phyloP scores from a whole-genome alignment of 1,140 invertebrate species.

The Cydia splendana region DNA sequence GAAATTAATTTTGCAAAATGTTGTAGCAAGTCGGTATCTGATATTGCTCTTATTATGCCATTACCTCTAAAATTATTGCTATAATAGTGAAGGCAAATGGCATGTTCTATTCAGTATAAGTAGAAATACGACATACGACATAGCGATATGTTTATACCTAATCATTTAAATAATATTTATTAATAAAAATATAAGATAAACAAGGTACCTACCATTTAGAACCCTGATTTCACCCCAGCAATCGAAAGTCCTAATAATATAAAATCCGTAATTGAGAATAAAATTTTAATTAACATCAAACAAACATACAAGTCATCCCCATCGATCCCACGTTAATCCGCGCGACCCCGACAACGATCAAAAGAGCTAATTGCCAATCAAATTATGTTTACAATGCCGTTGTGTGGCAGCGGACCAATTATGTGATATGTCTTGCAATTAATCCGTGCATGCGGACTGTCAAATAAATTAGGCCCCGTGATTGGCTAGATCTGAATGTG shows the following conservation, averaged over 20 bases:
- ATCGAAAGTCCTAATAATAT: neutral
- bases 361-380: conserved; percentile 21
- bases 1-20: too few relatives aligned
- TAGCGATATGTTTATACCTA: too few relatives aligned
- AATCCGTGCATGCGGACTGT: conserved; percentile 15
- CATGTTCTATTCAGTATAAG: too few relatives aligned
- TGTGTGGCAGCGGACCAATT: conserved; percentile 15
- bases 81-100: too few relatives aligned
- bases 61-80: too few relatives aligned
- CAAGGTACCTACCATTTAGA: too few relatives aligned
- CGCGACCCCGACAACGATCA: conserved; percentile 8
- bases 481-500: neutral
- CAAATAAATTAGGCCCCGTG: conserved; percentile 4
- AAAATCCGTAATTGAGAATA: neutral
- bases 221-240: neutral
- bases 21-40: too few relatives aligned
- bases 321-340: neutral
- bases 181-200: too few relatives aligned
- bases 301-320: neutral
- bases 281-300: neutral
- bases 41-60: too few relatives aligned
- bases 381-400: conserved; percentile 21
- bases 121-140: too few relatives aligned
- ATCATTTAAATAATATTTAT: too few relatives aligned
- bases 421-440: conserved; percentile 10